These are phyloP conservation scores for Penaeus monodon DNA, from an alignment of 2,888 invertebrate genomes.

Conservation along the genomic window DNA sequence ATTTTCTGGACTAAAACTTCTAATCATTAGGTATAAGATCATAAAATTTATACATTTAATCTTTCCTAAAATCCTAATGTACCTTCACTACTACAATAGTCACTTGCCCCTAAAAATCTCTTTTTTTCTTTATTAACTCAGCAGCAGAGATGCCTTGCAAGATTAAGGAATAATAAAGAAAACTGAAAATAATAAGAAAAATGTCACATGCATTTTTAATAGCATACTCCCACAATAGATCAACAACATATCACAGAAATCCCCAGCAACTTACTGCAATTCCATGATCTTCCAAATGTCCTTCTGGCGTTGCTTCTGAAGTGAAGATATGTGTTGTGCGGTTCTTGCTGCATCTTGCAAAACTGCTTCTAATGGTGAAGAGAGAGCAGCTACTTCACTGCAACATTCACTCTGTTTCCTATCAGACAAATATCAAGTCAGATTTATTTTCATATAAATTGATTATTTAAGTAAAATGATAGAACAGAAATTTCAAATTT, in stretches of 20 bases:
- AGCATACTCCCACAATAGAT: neutral
- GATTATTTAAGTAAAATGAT: neutral
- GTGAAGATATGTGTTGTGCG: conserved; percentile 62
- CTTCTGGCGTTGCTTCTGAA: conserved; percentile 66
- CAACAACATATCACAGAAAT: neutral
- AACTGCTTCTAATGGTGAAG: conserved; percentile 61
- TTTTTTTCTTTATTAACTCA: too few relatives aligned
- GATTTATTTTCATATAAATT: conserved; percentile 22
- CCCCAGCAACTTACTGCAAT: conserved; percentile 51
- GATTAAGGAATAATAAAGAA: too few relatives aligned
- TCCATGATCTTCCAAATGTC: conserved; percentile 66
- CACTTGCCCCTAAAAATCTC: too few relatives aligned
- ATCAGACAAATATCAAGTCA: conserved; percentile 25
- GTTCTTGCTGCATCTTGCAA: conserved; percentile 64
- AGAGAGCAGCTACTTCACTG: conserved; percentile 65
- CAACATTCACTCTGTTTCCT: conserved; percentile 66
- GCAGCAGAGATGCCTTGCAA: too few relatives aligned
- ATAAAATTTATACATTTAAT: neutral
- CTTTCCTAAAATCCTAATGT: too few relatives aligned
- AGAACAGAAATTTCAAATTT: neutral
- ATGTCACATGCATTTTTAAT: too few relatives aligned
- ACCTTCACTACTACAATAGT: neutral
- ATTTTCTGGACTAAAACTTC: too few relatives aligned
- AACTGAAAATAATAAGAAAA: too few relatives aligned
- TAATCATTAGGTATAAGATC: neutral